Percentiles rank a stretch among this genome's conserved stretches.
phyloP scores from a whole-genome alignment of 2,113 vertebrate species.

The Petaurus breviceps region DNA sequence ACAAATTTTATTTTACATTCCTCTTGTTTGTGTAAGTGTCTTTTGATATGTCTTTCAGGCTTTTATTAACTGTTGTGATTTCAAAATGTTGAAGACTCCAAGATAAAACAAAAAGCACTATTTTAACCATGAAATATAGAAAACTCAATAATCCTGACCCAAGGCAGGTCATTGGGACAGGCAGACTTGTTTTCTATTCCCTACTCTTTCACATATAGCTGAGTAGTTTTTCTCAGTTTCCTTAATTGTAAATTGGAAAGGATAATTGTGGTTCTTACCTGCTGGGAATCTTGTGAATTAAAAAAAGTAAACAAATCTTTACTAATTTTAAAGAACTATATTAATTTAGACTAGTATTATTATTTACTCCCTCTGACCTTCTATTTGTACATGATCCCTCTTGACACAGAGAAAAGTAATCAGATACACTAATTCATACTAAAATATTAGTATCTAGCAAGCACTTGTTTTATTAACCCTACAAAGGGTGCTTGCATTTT shows the following conservation, averaged over 20 bases:
- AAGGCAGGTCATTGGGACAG: neutral
- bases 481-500: neutral
- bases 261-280: neutral
- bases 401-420: neutral
- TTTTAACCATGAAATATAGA: too few relatives aligned
- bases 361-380: neutral
- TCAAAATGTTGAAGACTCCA: too few relatives aligned
- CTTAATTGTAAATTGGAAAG: neutral
- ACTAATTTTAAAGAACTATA: neutral
- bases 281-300: neutral
- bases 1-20: too few relatives aligned
- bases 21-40: too few relatives aligned
- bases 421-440: neutral
- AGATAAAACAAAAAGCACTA: too few relatives aligned
- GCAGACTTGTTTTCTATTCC: neutral
- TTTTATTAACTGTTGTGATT: too few relatives aligned
- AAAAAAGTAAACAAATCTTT: neutral
- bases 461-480: neutral
- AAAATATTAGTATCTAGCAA: neutral
- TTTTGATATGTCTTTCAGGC: too few relatives aligned
- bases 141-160: neutral
- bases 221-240: neutral
- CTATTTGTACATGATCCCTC: neutral
- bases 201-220: neutral
- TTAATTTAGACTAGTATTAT: neutral